Conservation (phyloP, 2,113 vertebrate genomes). For the Andinoacara biseriatus region DNA sequence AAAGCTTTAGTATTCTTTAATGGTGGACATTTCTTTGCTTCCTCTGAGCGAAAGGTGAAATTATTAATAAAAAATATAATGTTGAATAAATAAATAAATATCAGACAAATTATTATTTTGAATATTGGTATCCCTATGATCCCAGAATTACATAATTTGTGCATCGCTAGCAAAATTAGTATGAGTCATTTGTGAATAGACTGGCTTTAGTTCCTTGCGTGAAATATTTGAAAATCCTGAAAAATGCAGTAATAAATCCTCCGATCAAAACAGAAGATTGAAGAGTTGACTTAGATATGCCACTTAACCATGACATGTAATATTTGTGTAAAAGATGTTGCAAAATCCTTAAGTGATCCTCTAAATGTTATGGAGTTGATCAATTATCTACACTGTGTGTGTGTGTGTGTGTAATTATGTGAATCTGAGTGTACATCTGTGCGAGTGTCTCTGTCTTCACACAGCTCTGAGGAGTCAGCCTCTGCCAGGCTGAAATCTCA, state of each 20-base stretch:
- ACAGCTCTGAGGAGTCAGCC: conserved; percentile 70
- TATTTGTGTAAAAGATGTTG: conserved; percentile 57
- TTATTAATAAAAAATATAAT: background rate
- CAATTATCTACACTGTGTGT: conserved; percentile 53
- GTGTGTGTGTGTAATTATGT: conserved; percentile 5
- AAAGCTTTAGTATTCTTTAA: background rate
- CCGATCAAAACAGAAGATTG: conserved; percentile 7
- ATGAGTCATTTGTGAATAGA: background rate
- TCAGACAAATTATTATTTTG: background rate
- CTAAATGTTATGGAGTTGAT: conserved; percentile 55
- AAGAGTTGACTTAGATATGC: conserved; percentile 30
- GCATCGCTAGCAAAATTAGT: background rate
- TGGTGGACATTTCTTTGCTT: background rate
- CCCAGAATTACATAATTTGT: background rate
- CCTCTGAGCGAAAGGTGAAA: background rate
- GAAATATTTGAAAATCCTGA: background rate
- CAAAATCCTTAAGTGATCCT: conserved; percentile 58
- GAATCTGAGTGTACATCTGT: conserved; percentile 17
- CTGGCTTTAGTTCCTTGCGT: background rate
- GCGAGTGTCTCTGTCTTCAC: conserved; percentile 10
- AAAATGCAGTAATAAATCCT: conserved; percentile 28
- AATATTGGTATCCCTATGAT: background rate
- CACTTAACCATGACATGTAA: conserved; percentile 59
- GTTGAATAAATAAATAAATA: background rate
- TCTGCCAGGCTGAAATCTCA: conserved; percentile 93